Conservation (phyloP, 2,113 vertebrate genomes). For the Pedionomus torquatus region DNA sequence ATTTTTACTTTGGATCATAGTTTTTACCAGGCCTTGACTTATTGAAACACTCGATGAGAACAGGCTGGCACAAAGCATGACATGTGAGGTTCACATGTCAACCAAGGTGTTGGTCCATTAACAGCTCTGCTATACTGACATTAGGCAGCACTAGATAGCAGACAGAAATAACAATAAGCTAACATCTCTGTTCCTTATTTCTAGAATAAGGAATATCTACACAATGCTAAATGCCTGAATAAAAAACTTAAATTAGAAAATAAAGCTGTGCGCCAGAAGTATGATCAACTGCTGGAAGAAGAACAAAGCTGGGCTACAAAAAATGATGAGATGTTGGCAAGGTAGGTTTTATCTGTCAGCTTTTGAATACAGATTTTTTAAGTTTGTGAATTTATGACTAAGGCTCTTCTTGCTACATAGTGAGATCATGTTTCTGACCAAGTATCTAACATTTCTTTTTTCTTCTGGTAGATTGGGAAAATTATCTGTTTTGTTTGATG, state of each 20-base stretch:
- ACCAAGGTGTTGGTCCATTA: not conserved
- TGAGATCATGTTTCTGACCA: not conserved
- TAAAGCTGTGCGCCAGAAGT: not conserved
- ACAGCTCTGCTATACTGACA: not conserved
- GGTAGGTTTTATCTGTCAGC: conserved; percentile 49
- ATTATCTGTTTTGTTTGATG: not conserved
- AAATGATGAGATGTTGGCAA: not conserved
- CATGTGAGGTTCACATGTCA: not conserved
- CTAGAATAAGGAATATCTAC: conserved; percentile 45
- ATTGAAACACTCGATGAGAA: not conserved
- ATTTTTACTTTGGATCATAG: not conserved
- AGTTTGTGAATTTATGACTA: not conserved
- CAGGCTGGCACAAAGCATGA: not conserved
- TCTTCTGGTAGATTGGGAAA: conserved; percentile 33
- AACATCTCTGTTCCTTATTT: not conserved
- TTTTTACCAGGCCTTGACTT: not conserved
- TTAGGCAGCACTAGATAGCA: not conserved
- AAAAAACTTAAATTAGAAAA: conserved; percentile 16
- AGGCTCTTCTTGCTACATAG: not conserved
- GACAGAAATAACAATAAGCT: not conserved
- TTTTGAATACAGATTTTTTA: not conserved
- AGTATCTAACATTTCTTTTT: not conserved
- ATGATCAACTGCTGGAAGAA: not conserved
- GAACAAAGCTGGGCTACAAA: not conserved
- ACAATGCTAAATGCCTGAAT: not conserved